Percentiles rank a stretch among this genome's conserved stretches.
Conservation (phyloP, 2,888 invertebrate species). For the Sinhomidia bicolor region DNA sequence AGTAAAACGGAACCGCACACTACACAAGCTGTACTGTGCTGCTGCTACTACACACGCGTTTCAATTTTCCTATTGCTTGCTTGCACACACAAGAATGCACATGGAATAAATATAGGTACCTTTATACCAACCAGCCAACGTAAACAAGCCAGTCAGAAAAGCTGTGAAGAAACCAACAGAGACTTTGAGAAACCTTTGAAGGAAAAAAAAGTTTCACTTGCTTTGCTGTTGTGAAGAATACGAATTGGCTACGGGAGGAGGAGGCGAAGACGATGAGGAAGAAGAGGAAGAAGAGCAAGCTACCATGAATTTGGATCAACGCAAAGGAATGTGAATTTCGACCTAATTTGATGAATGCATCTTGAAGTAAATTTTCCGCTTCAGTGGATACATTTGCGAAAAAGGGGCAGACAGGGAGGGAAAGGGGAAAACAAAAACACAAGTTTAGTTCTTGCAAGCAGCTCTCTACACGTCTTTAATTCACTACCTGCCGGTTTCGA, state of each 20-base stretch:
- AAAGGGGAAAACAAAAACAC: conserved; percentile 63
- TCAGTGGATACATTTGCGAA: conserved; percentile 56
- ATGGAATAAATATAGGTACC: not conserved
- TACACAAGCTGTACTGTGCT: not conserved
- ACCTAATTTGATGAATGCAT: conserved; percentile 72
- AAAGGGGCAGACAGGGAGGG: no score
- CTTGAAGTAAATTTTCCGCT: conserved; percentile 67
- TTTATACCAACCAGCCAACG: not conserved
- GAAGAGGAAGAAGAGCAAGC: not conserved
- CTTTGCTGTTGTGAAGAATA: not conserved
- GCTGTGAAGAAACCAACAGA: not conserved
- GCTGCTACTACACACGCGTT: no score
- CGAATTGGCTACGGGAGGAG: not conserved
- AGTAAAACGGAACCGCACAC: not conserved
- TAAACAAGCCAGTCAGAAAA: not conserved
- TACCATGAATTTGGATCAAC: conserved; percentile 43
- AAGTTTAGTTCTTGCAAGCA: not conserved
- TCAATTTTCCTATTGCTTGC: not conserved
- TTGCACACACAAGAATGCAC: not conserved
- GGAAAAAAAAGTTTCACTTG: not conserved
- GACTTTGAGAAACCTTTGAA: not conserved
- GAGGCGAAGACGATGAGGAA: no score
- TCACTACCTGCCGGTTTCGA: conserved; percentile 68
- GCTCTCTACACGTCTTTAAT: conserved; percentile 51
- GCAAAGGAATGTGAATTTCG: conserved; percentile 62